Percentiles rank a stretch among this genome's conserved stretches.
Conservation (phyloP, 2,113 vertebrate species). For the Odocoileus hemionus region DNA sequence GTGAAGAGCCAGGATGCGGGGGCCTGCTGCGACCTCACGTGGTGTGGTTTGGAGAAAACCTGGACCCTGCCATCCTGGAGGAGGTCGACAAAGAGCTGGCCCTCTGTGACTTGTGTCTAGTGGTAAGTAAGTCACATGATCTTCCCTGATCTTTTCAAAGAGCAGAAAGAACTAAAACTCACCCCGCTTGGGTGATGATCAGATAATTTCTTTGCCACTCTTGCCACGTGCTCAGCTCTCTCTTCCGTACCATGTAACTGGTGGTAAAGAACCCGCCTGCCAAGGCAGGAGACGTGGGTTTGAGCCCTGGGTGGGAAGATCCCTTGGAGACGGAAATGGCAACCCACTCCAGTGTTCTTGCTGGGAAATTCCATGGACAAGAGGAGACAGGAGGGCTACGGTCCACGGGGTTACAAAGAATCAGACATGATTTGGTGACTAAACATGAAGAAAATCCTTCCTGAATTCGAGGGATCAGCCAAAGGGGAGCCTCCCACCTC, state of each 20-base stretch:
- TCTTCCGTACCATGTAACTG: background rate
- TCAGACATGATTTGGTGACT: background rate
- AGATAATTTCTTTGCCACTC: background rate
- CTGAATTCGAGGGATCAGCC: background rate
- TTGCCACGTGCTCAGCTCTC: background rate
- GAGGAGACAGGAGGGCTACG: background rate
- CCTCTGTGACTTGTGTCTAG: constrained; percentile 94
- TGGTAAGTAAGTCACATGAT: constrained; percentile 86
- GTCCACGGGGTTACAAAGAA: background rate
- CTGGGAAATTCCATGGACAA: background rate
- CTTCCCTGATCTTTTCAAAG: background rate
- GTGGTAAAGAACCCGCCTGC: background rate
- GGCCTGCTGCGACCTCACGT: constrained; percentile 95
- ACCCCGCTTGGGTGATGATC: no score
- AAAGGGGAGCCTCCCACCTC: background rate
- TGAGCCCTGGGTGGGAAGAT: background rate
- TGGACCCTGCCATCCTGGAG: constrained; percentile 90
- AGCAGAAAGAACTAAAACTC: background rate
- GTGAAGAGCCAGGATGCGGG: constrained; percentile 85
- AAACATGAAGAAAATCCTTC: background rate
- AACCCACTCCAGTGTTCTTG: background rate
- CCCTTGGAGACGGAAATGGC: background rate
- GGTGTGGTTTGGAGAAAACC: constrained; percentile 96
- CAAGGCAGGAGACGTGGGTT: background rate
- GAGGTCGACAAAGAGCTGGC: constrained; percentile 92